Evolutionary conservation across 2,888 invertebrate species (phyloP).

Genomic region (Autographa gamma): DNA sequence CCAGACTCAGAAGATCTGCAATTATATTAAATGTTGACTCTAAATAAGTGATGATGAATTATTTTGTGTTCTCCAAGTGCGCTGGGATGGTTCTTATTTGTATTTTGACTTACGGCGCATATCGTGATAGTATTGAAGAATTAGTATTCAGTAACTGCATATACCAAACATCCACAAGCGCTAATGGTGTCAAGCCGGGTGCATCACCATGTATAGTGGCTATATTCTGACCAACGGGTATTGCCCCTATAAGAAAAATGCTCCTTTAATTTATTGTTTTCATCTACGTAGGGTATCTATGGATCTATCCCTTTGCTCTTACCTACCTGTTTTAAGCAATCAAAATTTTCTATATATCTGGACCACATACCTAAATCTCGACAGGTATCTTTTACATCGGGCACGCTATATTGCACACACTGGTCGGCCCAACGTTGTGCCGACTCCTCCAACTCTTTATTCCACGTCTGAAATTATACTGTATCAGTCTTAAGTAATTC

Average conservation of each 20-base stretch:
- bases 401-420: constrained; percentile 70
- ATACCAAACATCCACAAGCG: constrained; percentile 83
- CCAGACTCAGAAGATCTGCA: constrained; percentile 67
- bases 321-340: no score
- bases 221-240: constrained; percentile 78
- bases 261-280: not conserved
- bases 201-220: constrained; percentile 81
- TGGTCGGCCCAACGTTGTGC: constrained; percentile 85
- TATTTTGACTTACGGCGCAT: constrained; percentile 71
- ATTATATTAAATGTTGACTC: constrained; percentile 19
- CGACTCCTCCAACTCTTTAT: constrained; percentile 71
- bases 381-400: constrained; percentile 73
- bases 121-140: constrained; percentile 67
- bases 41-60: no score
- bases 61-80: no score
- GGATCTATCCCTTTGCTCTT: no score
- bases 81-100: not conserved
- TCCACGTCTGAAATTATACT: constrained; percentile 72
- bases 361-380: constrained; percentile 72
- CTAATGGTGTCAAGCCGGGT: constrained; percentile 74
- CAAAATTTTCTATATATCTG: no score
- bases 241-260: constrained; percentile 59
- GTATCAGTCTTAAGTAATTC: no score
- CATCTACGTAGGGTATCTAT: no score
- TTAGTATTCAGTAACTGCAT: constrained; percentile 81